These are phyloP conservation scores for Muscicapa comitata DNA, from an alignment of 2,797 vertebrate species.

Conservation along the genomic window DNA sequence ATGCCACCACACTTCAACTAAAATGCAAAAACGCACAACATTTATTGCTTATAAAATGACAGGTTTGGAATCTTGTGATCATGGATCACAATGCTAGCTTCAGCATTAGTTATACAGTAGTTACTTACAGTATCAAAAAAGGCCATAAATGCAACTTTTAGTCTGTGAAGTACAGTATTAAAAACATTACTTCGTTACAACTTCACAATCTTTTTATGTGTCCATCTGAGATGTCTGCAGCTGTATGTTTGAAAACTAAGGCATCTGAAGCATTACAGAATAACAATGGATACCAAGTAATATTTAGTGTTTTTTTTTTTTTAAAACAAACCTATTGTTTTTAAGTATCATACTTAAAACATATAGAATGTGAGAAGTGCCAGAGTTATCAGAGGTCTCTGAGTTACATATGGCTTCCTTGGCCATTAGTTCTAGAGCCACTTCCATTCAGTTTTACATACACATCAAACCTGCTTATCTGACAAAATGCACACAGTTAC, in stretches of 20 bases:
- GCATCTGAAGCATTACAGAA: not conserved
- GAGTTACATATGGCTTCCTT: not conserved
- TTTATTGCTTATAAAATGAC: not conserved
- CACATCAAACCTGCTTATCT: not conserved
- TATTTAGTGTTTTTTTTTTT: not conserved
- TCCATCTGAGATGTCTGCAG: not conserved
- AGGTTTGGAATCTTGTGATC: not conserved
- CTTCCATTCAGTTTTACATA: not conserved
- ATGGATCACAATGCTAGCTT: not conserved
- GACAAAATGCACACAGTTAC: fast-evolving
- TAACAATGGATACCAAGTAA: not conserved
- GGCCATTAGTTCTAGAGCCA: not conserved
- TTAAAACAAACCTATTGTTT: not conserved
- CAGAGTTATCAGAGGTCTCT: not conserved
- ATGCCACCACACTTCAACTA: not conserved
- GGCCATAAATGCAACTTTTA: not conserved
- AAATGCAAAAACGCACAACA: not conserved
- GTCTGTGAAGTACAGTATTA: not conserved
- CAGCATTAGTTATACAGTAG: not conserved
- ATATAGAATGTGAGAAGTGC: not conserved
- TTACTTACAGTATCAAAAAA: not conserved
- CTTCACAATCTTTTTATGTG: not conserved
- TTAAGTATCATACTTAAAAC: not conserved
- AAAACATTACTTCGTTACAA: not conserved
- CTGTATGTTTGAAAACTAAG: not conserved